Base-by-base conservation (phyloP, 1,140 invertebrate species). In the Macrosteles quadrilineatus region DNA sequence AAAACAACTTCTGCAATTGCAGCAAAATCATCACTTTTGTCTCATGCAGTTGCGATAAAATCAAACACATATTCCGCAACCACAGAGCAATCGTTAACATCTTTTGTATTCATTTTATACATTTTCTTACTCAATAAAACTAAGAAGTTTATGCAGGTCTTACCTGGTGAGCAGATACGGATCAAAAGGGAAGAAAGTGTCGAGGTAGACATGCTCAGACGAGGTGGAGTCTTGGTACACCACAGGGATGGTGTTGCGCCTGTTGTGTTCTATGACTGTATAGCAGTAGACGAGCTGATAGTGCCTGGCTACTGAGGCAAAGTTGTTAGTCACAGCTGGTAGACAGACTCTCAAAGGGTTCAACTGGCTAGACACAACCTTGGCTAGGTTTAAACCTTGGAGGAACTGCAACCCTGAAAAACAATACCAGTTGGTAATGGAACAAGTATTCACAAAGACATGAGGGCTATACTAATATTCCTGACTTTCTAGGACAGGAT, bases 281-380 rank as follows among this genome's bases (percentile, higher is more conserved):
- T 95, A 91, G 81, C 95, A 98, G 81, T 97, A 97, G 2, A 92
- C 94, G 53, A 98, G 82, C 78, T 97, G 95, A 79, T 96, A 91
- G n/a, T 87, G 87, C 73, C 91, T 86, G 0, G 93, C 90, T 3
- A 96, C 86, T 0, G 89, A 88, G 1, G 94, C 91, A 82, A 98
- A 98, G 25, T 91, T 90, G 74, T 89, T 88, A 0, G 91, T 88
- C 23, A 98, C 87, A 19, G 88, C 84, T 0, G 88, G 85, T 55
- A 90, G 84, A 79, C 94, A 96, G 0, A 89, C 85, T 63, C 88
- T 85, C 17, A 98, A 81, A 1, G 96, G 96, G 83, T 98, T 98
- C 70, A 98, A 83, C 67, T 87, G 83, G 76, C 90, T 91, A 1
- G 89, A 91, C 1, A 97, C 88, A 36, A 98, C 88, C 73, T 92